Percentiles rank a stretch among this genome's conserved stretches.
Conservation (phyloP, 2,797 vertebrate species). For the Sebastes iracundus region DNA sequence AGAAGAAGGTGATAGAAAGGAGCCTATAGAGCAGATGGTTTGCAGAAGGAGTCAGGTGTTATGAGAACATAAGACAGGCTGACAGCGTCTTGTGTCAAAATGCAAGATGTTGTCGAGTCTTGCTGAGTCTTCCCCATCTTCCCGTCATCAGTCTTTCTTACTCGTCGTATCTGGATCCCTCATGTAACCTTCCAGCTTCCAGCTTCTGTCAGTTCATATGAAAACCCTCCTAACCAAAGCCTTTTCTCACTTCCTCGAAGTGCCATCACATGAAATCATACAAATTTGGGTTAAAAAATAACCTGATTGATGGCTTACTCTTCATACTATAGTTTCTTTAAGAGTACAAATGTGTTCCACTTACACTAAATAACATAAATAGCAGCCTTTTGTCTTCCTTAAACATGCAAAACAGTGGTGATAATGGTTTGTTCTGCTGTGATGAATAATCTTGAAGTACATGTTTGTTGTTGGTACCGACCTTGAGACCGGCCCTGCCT, state of each 20-base stretch:
- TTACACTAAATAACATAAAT: not conserved
- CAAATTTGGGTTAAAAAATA: not conserved
- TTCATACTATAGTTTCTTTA: not conserved
- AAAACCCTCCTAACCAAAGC: conserved; percentile 20
- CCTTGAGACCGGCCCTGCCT: conserved; percentile 22
- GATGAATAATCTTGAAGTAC: not conserved
- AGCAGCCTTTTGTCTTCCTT: not conserved
- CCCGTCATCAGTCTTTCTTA: conserved; percentile 18
- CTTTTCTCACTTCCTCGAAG: conserved; percentile 10
- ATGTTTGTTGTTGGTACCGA: conserved; percentile 31
- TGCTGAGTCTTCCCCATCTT: conserved; percentile 32
- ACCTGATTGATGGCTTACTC: not conserved
- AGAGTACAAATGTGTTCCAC: not conserved
- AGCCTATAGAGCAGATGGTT: conserved; percentile 63
- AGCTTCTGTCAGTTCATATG: not conserved
- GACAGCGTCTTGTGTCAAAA: conserved; percentile 32
- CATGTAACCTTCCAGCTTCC: conserved; percentile 1
- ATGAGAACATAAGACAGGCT: conserved; percentile 62
- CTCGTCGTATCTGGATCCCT: not conserved
- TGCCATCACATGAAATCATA: not conserved
- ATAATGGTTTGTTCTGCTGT: not conserved
- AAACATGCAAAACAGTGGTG: not conserved
- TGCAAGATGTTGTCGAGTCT: conserved; percentile 35
- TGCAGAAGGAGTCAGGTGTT: conserved; percentile 63
- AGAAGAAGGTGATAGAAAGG: conserved; percentile 17